A percentile compares a stretch with the other conserved stretches of the same genome.
Evolutionary conservation across 1,140 invertebrate species (phyloP).

Genomic region (Solenopsis fugax): DNA sequence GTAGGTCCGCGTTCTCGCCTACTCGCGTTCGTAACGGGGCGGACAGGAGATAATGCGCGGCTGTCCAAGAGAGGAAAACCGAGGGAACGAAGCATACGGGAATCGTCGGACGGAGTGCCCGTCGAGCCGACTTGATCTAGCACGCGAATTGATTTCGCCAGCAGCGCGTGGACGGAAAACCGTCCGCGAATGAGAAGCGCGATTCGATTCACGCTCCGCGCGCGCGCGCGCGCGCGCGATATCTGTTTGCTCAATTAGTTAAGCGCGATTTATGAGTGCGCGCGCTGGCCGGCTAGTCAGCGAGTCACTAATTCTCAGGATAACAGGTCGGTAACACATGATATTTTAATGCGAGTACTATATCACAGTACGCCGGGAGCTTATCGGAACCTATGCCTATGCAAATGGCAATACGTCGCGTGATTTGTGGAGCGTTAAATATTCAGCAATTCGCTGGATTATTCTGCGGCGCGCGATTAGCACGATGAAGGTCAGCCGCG

Average conservation of each 20-base stretch:
- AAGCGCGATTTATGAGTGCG: slow-evolving; percentile 70
- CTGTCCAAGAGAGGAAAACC: not conserved
- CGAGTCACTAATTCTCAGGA: slow-evolving; percentile 58
- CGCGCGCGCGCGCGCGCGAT: slow-evolving; percentile 55
- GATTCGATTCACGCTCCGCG: slow-evolving; percentile 14
- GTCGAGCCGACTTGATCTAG: not conserved
- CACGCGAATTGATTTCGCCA: slow-evolving; percentile 50
- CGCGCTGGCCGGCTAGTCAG: slow-evolving; percentile 10
- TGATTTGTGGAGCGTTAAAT: slow-evolving; percentile 68
- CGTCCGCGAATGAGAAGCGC: not conserved
- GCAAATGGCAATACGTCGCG: slow-evolving; percentile 63
- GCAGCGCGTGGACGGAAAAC: not conserved
- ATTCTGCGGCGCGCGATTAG: slow-evolving; percentile 30
- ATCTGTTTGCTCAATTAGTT: slow-evolving; percentile 69
- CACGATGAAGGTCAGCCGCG: slow-evolving; percentile 5
- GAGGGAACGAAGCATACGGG: not conserved
- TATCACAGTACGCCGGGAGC: slow-evolving; percentile 30
- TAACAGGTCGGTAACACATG: slow-evolving; percentile 63
- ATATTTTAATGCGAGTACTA: slow-evolving; percentile 64
- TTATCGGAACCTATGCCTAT: slow-evolving; percentile 66
- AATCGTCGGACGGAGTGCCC: slow-evolving; percentile 17
- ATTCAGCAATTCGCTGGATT: slow-evolving; percentile 40
- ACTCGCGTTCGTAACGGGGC: slow-evolving; percentile 55
- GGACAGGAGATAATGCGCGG: slow-evolving; percentile 49
- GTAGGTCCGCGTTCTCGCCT: slow-evolving; percentile 51